Evolutionary conservation across 2,797 vertebrate species (phyloP).

Genomic region (Borostomias antarcticus): DNA sequence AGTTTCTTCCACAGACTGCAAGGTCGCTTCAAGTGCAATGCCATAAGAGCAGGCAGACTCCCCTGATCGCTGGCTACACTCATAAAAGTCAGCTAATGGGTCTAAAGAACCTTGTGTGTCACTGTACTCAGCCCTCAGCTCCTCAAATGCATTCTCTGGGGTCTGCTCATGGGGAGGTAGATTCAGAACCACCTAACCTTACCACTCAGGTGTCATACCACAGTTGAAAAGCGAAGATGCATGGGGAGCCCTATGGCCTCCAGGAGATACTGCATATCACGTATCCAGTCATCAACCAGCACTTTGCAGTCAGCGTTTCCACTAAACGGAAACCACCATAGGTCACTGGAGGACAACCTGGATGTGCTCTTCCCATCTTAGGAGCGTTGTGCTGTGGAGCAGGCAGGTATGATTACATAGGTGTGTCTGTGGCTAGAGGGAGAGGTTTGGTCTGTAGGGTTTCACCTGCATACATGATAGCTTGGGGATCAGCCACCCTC

Average conservation of each 20-base stretch:
- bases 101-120: constrained; percentile 32
- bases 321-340: constrained; percentile 37
- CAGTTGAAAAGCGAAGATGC: constrained; percentile 34
- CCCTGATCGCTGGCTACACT: constrained; percentile 14
- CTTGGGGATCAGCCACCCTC: no score
- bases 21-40: constrained; percentile 35
- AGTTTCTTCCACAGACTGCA: constrained; percentile 32
- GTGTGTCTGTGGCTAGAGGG: no score
- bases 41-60: constrained; percentile 45
- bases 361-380: background rate
- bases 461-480: no score
- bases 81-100: constrained; percentile 47
- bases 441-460: no score
- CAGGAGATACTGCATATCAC: constrained; percentile 49
- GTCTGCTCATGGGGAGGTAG: constrained; percentile 34
- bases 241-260: constrained; percentile 37
- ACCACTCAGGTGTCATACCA: constrained; percentile 44
- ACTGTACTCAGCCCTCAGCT: constrained; percentile 46
- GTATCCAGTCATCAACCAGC: constrained; percentile 39
- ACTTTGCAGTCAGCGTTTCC: constrained; percentile 28
- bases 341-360: background rate
- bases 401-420: background rate
- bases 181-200: constrained; percentile 49
- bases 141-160: constrained; percentile 43
- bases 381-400: background rate